These are phyloP conservation scores for Mareca strepera DNA, from an alignment of 2,797 vertebrate species.

Conservation along the genomic window DNA sequence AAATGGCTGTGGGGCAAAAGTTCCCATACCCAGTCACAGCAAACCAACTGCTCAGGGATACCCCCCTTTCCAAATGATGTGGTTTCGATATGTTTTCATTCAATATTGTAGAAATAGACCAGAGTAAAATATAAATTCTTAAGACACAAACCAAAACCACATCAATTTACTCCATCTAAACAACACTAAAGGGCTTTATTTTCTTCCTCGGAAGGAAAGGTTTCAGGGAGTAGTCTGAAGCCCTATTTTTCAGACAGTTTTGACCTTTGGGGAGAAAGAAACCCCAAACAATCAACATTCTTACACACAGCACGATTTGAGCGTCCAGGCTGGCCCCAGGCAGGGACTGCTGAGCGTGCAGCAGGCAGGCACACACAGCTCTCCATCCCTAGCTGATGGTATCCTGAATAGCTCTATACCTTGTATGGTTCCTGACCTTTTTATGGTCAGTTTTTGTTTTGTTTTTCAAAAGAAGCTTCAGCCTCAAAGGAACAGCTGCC, in stretches of 20 bases:
- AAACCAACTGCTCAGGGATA: background rate
- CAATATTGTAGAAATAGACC: background rate
- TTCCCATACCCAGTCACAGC: background rate
- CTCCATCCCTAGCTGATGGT: background rate
- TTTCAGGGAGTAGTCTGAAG: background rate
- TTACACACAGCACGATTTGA: background rate
- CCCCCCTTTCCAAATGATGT: background rate
- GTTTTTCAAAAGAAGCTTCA: background rate
- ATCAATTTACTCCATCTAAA: slow-evolving; percentile 18
- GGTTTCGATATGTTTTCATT: background rate
- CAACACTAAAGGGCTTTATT: background rate
- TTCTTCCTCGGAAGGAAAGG: background rate
- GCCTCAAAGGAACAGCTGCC: background rate
- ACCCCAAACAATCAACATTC: background rate
- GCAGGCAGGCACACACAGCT: rapidly evolving
- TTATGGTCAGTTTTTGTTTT: background rate
- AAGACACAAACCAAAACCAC: background rate
- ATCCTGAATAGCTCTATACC: background rate
- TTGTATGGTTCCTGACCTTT: background rate
- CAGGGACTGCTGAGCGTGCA: rapidly evolving
- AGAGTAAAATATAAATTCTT: background rate
- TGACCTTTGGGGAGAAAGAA: background rate
- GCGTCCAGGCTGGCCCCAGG: background rate
- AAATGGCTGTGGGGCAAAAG: background rate
- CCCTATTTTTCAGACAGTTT: background rate